Base-by-base conservation (phyloP, 2,797 vertebrate genomes). In the Hippocampus kuda region DNA sequence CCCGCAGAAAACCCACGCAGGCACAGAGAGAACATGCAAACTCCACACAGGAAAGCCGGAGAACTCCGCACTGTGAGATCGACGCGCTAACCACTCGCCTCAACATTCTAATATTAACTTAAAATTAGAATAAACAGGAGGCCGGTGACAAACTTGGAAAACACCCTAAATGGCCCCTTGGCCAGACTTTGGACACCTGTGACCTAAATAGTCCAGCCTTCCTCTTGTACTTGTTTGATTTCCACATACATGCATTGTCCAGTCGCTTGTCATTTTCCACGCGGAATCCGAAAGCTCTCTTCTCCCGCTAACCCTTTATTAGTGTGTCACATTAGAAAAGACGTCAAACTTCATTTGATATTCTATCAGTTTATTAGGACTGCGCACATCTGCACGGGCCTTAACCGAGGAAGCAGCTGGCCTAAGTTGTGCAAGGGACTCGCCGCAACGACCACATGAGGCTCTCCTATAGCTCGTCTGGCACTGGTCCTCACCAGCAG, bases 371-470 rank as follows among this genome's bases (percentile, higher is more conserved):
- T 61, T 61, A 61, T 61, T 61, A 61, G 75, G 27, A 69, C 12
- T 1, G 42, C 6, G 73, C 67, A 59, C 79, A 83, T 84, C 82
- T 85, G 79, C 24, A 16, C 15, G 15, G 63, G 63, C 46, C 42
- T 65, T 65, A 16, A 46, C 24, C 44, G 18, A 48, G 63, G 63
- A 65, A 65, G 63, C 63, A 65, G 63, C 63, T 77, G 59, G 59
- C 30, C 27, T 18, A 65, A 46, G 15, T 56, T 27, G 63, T 27
- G 63, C 59, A 61, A 34, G 59, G 16, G 30, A 61, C 69, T 71
- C 77, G 85, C 85, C 88, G 68, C 84, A 76, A 22, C 81, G 72
- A 88, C 87, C 86, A 74, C 87, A 86, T 60, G 34, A 70, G 69
- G 74, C 78, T 84, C 76, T 78, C 81, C 78, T 72, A 77, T 79